Evolutionary conservation across 1,140 invertebrate genomes (phyloP), one percentile per base, ranked within the genome.

Genomic region (Campoletis sonorensis): DNA sequence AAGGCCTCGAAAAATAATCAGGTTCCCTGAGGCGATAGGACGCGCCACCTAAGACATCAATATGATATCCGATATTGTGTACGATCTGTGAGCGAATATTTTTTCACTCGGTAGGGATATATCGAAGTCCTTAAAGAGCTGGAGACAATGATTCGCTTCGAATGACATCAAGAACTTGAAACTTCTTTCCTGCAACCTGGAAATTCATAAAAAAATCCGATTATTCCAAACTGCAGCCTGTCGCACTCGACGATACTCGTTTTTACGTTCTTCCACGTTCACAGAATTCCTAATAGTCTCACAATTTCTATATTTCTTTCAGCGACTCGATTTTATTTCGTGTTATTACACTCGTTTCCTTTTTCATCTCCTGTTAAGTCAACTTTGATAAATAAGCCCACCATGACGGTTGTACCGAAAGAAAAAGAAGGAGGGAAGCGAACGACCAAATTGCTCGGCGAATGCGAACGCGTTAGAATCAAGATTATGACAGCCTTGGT

Each of bases 401-500:
- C 90, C 90, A 27, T 86, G 86, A 75, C 77, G 80, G 80, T 72
- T 23, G 18, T 51, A 54, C 58, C 18, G 77, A 58, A 16, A 67
- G 11, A 77, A 78, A 33, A 33, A n/a, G n/a, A 37, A 4, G 37
- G 37, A 37, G 40, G 40, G 30, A 78, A 79, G 71, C 70, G 40
- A 79, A 67, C 80, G 72, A 85, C 85, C 83, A 86, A 86, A 86
- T 88, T 86, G 83, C 82, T 84, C 83, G 79, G 83, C 85, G 18
- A 84, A 68, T 79, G 75, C 79, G 80, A 84, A 21, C 26, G 88
- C 88, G 89, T 92, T 87, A 90, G 86, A 91, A 90, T 89, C 87
- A 90, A 91, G 91, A 91, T 92, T 91, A 91, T 91, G 89, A 91
- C 89, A 88, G 84, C 54, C 73, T 21, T 58, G 27, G 58, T 49